These are phyloP conservation scores for Hippoglossus stenolepis DNA, from an alignment of 2,113 vertebrate species.

Conservation along the genomic window DNA sequence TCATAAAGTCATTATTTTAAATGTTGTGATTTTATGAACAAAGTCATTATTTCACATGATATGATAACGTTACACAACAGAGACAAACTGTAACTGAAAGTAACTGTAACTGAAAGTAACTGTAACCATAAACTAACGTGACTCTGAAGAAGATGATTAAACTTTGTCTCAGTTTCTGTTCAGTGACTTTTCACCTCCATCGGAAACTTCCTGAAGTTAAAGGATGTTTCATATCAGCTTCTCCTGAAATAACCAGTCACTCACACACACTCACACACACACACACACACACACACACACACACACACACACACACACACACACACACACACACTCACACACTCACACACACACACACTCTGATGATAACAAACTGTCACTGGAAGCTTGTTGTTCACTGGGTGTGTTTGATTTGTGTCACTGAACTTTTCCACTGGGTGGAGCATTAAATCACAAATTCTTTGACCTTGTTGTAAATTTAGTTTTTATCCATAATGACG, in stretches of 20 bases:
- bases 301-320: not conserved
- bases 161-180: not conserved
- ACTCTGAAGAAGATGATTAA: not conserved
- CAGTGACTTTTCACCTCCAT: not conserved
- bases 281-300: not conserved
- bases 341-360: not conserved
- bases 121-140: no score
- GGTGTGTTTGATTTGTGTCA: constrained; percentile 21
- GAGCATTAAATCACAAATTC: not conserved
- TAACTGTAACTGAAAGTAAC: no score
- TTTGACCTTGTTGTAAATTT: not conserved
- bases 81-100: no score
- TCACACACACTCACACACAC: not conserved
- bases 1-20: no score
- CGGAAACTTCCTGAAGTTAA: not conserved
- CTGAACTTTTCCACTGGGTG: not conserved
- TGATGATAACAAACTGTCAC: constrained; percentile 1
- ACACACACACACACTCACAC: no score
- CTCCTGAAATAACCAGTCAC: constrained; percentile 20
- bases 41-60: no score
- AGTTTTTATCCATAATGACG: not conserved
- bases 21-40: no score
- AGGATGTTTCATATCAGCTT: constrained; percentile 42
- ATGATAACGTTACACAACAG: no score
- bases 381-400: not conserved